A percentile compares a stretch with the other conserved stretches of the same genome.
These are phyloP conservation scores for Acanthis flammea DNA, from an alignment of 2,797 vertebrate species.

Conservation along the genomic window DNA sequence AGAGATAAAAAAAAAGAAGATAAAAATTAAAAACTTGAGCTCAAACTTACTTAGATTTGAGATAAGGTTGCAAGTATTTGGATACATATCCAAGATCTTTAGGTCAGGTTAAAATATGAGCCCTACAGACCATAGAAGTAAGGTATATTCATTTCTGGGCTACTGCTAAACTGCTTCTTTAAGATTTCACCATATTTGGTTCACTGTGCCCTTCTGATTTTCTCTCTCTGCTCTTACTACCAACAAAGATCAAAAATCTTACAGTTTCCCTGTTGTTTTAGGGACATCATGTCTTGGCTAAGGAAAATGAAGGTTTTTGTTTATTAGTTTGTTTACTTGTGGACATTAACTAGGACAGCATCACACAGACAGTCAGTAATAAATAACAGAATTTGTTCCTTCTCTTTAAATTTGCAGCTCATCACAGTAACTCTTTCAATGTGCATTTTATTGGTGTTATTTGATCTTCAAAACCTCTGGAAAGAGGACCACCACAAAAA, in stretches of 20 bases:
- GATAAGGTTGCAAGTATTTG: not conserved
- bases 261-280: not conserved
- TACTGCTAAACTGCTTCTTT: not conserved
- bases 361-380: not conserved
- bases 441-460: not conserved
- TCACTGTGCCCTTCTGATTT: not conserved
- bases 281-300: not conserved
- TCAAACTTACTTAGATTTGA: not conserved
- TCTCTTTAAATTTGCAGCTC: not conserved
- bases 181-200: not conserved
- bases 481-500: not conserved
- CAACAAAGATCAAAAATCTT: not conserved
- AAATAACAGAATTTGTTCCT: not conserved
- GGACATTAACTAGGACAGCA: not conserved
- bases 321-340: not conserved
- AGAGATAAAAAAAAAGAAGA: not conserved
- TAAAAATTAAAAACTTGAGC: not conserved
- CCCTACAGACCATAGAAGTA: not conserved
- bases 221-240: not conserved
- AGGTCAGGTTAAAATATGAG: not conserved
- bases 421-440: not conserved
- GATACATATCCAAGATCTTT: not conserved
- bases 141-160: not conserved
- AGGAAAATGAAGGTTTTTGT: not conserved
- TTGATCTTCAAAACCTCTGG: not conserved